Conservation (phyloP, 2,113 vertebrate genomes). For the Saccopteryx bilineata region DNA sequence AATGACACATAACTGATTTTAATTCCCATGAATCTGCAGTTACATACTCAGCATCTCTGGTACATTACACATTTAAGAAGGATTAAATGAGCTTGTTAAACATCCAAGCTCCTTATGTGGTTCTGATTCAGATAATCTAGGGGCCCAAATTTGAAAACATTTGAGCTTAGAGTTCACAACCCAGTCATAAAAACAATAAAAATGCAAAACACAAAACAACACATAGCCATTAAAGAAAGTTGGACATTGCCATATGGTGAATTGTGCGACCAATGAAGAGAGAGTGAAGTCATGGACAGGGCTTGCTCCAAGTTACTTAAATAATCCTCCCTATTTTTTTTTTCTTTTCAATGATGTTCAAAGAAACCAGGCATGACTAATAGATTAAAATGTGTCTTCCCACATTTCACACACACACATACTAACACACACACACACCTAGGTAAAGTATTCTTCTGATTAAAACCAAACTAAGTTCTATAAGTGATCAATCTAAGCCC, state of each 20-base stretch:
- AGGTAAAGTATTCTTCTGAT: background rate
- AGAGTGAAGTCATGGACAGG: background rate
- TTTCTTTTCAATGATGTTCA: background rate
- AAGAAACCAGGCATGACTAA: background rate
- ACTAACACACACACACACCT: background rate
- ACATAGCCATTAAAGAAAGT: background rate
- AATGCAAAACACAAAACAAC: background rate
- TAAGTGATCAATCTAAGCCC: background rate
- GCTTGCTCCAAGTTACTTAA: background rate
- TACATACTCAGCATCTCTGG: background rate
- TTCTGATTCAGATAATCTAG: background rate
- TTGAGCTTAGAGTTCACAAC: background rate
- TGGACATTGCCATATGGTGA: background rate
- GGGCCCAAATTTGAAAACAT: background rate
- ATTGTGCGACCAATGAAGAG: background rate
- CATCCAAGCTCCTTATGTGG: background rate
- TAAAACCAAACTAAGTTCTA: conserved; percentile 14
- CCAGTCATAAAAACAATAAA: background rate
- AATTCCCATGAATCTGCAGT: background rate
- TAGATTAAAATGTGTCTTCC: background rate
- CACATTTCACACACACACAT: background rate
- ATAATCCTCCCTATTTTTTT: background rate
- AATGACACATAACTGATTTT: background rate
- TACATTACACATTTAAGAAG: background rate
- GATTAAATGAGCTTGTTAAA: background rate